Base-by-base conservation (phyloP, 2,113 vertebrate species). In the Ramphastos sulfuratus region DNA sequence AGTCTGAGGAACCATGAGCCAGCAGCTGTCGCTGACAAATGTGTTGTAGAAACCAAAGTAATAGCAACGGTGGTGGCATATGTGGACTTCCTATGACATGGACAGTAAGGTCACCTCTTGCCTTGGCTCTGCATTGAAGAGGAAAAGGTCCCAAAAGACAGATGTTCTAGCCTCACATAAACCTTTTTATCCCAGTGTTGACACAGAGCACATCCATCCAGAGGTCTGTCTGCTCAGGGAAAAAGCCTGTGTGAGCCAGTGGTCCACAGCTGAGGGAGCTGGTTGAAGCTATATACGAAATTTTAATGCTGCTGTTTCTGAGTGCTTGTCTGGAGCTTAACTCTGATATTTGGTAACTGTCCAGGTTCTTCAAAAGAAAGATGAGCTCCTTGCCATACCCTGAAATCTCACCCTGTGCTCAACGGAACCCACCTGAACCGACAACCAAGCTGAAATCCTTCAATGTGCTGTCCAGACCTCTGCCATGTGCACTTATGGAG, bases 401-500 rank as follows among this genome's bases (percentile, higher is more conserved):
- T 56, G 55, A 80, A 92, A 80, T 83, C 42, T 33, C 28, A 72
- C 15, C 20, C 42, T 17, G 39, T 46, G 37, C 28, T 64, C 67
- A 42, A 60, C 44, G 80, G 31, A 75, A 90, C 74, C 54, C 55
- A 15, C n/a, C 55, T 37, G 11, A 16, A 74, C 24, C 30, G 71
- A 14, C n/a, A 61, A 5, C 66, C 23, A 25, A 52, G 50, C 50
- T 25, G 50, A 25, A n/a, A 59, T 71, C n/a, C 59, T 56, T 67
- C 61, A 17, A 0, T 21, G 8, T 54, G 58, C 52, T 85, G 42
- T 75, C 33, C 70, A 75, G 55, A 64, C 6, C 50, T 75, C 52
- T 52, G 50, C 50, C 23, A 52, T 25, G 0, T 56, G n/a, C 2
- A 0, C 30, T 66, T 31, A n/a, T 1, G 1, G 28, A 13, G 14